Conservation (phyloP, 2,113 vertebrate genomes). For the Ciconia stormi region DNA sequence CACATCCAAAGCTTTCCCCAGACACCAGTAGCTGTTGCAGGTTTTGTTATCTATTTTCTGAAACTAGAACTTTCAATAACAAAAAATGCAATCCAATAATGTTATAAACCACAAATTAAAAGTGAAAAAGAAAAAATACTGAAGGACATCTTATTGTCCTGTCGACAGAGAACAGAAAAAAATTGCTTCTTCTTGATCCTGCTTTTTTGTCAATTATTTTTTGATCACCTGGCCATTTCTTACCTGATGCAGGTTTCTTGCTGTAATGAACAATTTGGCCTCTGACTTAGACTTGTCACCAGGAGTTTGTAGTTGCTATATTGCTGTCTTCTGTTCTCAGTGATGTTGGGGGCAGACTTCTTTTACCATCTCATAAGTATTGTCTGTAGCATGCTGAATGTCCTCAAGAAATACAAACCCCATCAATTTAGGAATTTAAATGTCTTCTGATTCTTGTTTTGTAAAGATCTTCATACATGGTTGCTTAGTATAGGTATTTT, state of each 20-base stretch:
- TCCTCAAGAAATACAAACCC: background rate
- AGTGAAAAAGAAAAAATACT: background rate
- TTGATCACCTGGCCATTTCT: background rate
- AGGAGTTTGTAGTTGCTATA: background rate
- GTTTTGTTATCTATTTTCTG: background rate
- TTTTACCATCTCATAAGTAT: background rate
- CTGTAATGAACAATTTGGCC: background rate
- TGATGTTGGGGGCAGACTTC: background rate
- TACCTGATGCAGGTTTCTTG: background rate
- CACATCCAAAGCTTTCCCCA: background rate
- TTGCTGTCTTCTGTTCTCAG: background rate
- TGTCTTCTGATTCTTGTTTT: background rate
- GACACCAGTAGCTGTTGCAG: background rate
- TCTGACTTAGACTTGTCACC: background rate
- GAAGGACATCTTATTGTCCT: background rate
- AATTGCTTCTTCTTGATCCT: background rate
- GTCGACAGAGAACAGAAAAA: background rate
- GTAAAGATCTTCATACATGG: background rate
- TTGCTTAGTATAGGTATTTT: background rate
- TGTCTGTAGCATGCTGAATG: background rate
- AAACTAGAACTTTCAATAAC: background rate
- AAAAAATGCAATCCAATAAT: background rate
- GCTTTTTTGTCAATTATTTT: background rate
- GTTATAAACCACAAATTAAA: background rate
- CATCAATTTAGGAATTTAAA: background rate